These are phyloP conservation scores for Platysteira castanea DNA, from an alignment of 2,113 vertebrate genomes.

Conservation along the genomic window DNA sequence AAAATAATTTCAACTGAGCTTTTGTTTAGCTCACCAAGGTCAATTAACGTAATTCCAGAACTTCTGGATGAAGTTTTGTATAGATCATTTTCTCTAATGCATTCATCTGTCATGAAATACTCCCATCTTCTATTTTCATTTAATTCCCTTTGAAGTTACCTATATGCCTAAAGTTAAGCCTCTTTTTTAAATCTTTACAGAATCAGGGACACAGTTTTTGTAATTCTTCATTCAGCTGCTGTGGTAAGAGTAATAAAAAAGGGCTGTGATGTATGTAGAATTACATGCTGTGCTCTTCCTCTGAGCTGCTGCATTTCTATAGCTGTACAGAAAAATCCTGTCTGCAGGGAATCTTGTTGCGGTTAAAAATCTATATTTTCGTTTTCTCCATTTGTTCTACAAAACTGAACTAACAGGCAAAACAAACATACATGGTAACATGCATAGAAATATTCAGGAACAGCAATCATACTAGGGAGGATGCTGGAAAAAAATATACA, in stretches of 20 bases:
- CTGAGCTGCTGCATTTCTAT: constrained; percentile 2
- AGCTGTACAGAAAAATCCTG: constrained; percentile 25
- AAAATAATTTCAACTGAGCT: not conserved
- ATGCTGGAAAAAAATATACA: not conserved
- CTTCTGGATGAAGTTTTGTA: not conserved
- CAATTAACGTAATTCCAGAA: constrained; percentile 30
- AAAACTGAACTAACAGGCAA: constrained; percentile 20
- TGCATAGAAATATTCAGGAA: not conserved
- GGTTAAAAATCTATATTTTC: constrained; percentile 50
- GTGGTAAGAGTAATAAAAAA: constrained; percentile 24
- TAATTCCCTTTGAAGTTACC: constrained; percentile 58
- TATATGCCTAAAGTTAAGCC: constrained; percentile 44
- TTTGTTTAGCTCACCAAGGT: constrained; percentile 28
- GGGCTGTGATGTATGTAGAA: constrained; percentile 33
- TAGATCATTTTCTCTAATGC: constrained; percentile 8
- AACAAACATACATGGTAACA: not conserved
- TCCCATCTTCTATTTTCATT: not conserved
- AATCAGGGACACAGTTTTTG: constrained; percentile 1
- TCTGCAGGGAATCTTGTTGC: constrained; percentile 38
- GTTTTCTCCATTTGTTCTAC: constrained; percentile 30
- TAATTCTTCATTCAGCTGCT: constrained; percentile 47
- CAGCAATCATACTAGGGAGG: not conserved
- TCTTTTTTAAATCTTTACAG: constrained; percentile 37
- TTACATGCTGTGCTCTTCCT: constrained; percentile 36
- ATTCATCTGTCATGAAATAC: not conserved